Percentiles rank a stretch among this genome's conserved stretches.
These are phyloP conservation scores for Macrosiphum euphorbiae DNA, from an alignment of 2,888 invertebrate genomes.

Conservation along the genomic window DNA sequence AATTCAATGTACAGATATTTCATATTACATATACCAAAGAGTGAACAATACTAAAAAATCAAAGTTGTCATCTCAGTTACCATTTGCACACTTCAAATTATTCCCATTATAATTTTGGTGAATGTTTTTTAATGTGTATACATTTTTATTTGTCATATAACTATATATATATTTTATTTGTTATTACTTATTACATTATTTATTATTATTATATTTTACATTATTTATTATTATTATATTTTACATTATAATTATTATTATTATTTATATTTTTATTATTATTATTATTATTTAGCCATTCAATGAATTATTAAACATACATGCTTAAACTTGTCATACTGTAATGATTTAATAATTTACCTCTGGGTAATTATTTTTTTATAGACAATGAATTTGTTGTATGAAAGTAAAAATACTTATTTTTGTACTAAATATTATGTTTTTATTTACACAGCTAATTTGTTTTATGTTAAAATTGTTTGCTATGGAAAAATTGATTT, in stretches of 20 bases:
- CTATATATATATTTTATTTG: constrained; percentile 41
- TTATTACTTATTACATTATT: too few species aligned
- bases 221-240: too few species aligned
- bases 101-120: constrained; percentile 54
- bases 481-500: constrained; percentile 27
- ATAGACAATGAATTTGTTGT: constrained; percentile 26
- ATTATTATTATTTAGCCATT: constrained; percentile 42
- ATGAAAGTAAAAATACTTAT: constrained; percentile 45
- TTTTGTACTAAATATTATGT: constrained; percentile 44
- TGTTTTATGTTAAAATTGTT: constrained; percentile 35
- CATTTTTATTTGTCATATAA: constrained; percentile 23
- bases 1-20: constrained; percentile 33
- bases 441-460: constrained; percentile 45
- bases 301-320: constrained; percentile 30
- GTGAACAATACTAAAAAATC: constrained; percentile 56
- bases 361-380: constrained; percentile 49
- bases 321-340: constrained; percentile 33
- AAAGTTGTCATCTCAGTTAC: constrained; percentile 62
- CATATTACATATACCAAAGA: constrained; percentile 54
- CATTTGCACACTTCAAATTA: constrained; percentile 43
- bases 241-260: too few species aligned
- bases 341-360: constrained; percentile 35
- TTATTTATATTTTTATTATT: constrained; percentile 38
- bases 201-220: not conserved
- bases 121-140: constrained; percentile 37